phyloP scores from a whole-genome alignment of 92 coral and sea anemone genomes.

The Ricordea florida region DNA sequence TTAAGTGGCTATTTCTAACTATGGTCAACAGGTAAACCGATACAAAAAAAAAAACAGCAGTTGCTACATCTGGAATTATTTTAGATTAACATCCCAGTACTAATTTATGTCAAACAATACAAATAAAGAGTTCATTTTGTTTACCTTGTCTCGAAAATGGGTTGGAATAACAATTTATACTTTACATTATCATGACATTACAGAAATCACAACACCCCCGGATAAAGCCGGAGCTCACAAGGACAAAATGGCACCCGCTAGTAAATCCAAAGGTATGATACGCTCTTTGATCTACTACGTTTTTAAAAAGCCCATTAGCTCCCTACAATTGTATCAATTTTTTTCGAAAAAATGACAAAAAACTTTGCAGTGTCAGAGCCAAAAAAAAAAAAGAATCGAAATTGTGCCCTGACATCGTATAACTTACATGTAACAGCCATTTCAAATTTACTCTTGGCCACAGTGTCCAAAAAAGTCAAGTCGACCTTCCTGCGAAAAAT shows the following conservation, averaged over 20 bases:
- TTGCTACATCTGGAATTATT: not conserved
- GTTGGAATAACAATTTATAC: not conserved
- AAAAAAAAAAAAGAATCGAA: too few species aligned
- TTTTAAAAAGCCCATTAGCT: too few species aligned
- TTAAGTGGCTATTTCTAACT: not conserved
- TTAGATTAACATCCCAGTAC: not conserved
- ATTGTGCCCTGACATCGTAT: too few species aligned
- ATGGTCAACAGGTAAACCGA: not conserved
- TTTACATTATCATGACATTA: too few species aligned
- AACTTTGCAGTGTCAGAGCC: too few species aligned
- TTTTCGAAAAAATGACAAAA: too few species aligned
- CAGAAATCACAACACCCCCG: not conserved
- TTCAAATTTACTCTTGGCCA: too few species aligned
- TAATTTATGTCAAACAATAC: not conserved
- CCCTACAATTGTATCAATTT: too few species aligned
- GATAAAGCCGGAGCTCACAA: constrained; percentile 5
- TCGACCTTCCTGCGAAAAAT: too few species aligned
- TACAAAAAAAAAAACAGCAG: not conserved
- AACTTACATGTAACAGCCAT: too few species aligned
- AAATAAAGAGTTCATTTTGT: not conserved
- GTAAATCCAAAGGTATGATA: not conserved
- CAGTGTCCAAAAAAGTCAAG: too few species aligned
- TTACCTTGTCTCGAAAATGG: not conserved
- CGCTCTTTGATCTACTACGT: too few species aligned
- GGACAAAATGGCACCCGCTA: constrained; percentile 3